Evolutionary conservation across 2,797 vertebrate genomes (phyloP).

Genomic region (Masticophis lateralis): DNA sequence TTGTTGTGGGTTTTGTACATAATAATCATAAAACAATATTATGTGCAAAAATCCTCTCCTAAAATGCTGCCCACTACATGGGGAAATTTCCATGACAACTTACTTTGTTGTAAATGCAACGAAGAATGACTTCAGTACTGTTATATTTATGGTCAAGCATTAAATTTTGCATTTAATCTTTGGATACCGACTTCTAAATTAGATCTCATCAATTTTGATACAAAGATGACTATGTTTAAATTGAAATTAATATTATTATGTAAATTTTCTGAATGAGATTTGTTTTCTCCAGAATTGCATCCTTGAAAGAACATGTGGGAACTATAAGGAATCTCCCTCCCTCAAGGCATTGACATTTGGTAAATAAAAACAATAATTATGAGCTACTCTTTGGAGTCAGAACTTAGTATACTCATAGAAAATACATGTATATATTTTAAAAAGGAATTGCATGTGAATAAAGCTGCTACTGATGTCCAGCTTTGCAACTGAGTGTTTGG

Average conservation of each 20-base stretch:
- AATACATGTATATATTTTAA: rapidly evolving
- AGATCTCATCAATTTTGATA: neutral
- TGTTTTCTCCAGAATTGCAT: conserved; percentile 9
- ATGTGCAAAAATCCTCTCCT: neutral
- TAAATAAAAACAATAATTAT: neutral
- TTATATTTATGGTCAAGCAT: neutral
- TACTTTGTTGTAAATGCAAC: neutral
- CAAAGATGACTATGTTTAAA: neutral
- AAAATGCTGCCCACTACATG: neutral
- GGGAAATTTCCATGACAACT: neutral
- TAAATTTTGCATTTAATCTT: neutral
- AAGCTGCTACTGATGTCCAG: rapidly evolving
- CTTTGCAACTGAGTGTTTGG: neutral
- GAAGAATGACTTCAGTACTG: neutral
- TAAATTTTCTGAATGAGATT: neutral
- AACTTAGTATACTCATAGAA: neutral
- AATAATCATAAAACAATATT: neutral
- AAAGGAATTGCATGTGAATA: neutral
- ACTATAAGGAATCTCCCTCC: neutral
- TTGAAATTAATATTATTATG: neutral
- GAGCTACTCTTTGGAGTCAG: neutral
- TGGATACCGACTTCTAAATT: neutral
- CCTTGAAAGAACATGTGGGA: conserved; percentile 28
- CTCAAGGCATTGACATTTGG: neutral
- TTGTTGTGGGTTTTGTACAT: neutral